Evolutionary conservation across 2,797 vertebrate genomes (phyloP).

Genomic region (Acrossocheilus fasciatus): DNA sequence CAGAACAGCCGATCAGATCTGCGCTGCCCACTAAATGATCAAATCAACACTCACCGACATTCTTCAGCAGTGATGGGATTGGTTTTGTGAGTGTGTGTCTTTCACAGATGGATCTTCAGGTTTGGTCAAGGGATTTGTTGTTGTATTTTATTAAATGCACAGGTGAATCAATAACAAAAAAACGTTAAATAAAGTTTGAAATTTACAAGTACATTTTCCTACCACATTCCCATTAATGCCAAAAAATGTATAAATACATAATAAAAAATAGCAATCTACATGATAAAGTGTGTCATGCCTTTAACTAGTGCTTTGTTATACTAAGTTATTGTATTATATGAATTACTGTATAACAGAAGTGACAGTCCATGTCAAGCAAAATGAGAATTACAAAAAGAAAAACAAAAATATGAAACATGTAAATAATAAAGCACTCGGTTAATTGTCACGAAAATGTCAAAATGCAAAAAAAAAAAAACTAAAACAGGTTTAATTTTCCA

Average conservation of each 20-base stretch:
- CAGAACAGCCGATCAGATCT: conserved; percentile 30
- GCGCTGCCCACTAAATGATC: background rate
- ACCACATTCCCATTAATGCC: background rate
- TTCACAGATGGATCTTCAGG: background rate
- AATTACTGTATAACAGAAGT: background rate
- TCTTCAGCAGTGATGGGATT: conserved; percentile 36
- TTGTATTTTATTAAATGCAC: background rate
- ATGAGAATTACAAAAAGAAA: background rate
- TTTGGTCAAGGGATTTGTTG: background rate
- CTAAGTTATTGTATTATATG: background rate
- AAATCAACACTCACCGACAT: conserved; percentile 18
- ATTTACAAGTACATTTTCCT: background rate
- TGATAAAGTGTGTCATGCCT: background rate
- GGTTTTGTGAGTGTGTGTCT: background rate
- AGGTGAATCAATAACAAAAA: background rate
- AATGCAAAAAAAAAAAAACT: background rate
- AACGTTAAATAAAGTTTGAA: background rate
- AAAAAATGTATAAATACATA: background rate
- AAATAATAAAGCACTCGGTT: background rate
- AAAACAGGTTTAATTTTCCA: background rate
- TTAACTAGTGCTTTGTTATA: background rate
- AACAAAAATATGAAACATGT: background rate
- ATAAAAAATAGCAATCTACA: background rate
- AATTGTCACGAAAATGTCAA: background rate
- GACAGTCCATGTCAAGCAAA: background rate